phyloP scores from a whole-genome alignment of 1,140 invertebrate genomes.

The Cydia pomonella region DNA sequence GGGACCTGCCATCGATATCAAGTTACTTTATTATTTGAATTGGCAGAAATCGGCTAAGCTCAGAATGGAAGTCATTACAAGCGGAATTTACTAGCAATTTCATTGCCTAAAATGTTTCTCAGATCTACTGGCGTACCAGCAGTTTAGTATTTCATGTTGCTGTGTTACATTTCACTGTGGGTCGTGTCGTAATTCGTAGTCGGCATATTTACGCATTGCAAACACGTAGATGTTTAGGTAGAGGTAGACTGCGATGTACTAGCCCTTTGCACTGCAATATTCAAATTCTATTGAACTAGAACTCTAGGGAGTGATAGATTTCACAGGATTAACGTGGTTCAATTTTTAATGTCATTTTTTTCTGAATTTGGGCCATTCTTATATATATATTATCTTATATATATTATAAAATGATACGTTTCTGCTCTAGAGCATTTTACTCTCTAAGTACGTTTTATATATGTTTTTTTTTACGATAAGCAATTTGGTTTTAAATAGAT shows the following conservation, averaged over 20 bases:
- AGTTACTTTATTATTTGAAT: slow-evolving; percentile 53
- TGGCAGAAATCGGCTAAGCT: slow-evolving; percentile 53
- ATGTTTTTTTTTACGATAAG: no score
- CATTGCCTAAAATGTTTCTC: slow-evolving; percentile 48
- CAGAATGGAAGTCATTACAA: slow-evolving; percentile 51
- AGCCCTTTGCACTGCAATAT: slow-evolving; percentile 58
- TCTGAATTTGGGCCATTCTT: no score
- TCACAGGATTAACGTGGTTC: slow-evolving; percentile 42
- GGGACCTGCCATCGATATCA: slow-evolving; percentile 48
- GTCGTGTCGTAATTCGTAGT: slow-evolving; percentile 37
- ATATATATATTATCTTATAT: no score
- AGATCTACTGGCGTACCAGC: slow-evolving; percentile 36
- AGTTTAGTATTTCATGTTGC: slow-evolving; percentile 39
- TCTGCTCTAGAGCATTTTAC: no score
- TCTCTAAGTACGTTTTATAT: no score
- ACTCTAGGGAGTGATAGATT: slow-evolving; percentile 50
- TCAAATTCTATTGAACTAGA: slow-evolving; percentile 66
- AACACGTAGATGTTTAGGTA: slow-evolving; percentile 58
- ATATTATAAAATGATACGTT: no score
- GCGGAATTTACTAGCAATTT: slow-evolving; percentile 52
- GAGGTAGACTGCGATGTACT: slow-evolving; percentile 19
- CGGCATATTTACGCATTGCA: slow-evolving; percentile 61
- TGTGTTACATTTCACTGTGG: slow-evolving; percentile 41
- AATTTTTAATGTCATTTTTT: neutral
- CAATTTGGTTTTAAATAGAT: no score